Base-by-base conservation (phyloP, 2,888 invertebrate species). In the Clistopyga incitator region DNA sequence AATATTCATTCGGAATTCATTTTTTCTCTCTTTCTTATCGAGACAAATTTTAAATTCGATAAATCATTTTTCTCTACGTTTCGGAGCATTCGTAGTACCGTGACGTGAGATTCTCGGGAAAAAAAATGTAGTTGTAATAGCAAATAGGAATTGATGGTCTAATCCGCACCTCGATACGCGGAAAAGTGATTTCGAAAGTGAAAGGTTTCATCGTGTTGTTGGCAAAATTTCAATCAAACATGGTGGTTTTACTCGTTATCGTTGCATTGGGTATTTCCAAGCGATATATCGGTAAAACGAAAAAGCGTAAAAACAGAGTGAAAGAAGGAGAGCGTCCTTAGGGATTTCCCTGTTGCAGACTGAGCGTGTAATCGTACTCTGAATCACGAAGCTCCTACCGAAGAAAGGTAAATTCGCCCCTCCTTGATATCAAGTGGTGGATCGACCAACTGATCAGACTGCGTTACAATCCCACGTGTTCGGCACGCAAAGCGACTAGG, bases 401-500 rank as follows among this genome's bases (percentile, higher is more conserved):
- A 10, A 38, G 34, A 38, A 61, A 61, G 15, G 29, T 34, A n/a
- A 61, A 38, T n/a, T 34, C 10, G 34, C 29, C 29, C 18, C 34
- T 18, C 61, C 29, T 34, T 18, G n/a, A 61, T 34, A 2, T 15
- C 29, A 38, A 61, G 34, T 61, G 34, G 61, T 34, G 61, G 61
- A 6, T 34, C 10, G 34, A 38, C 18, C 10, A 34, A 38, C 38
- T 34, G 18, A 34, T 34, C 61, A 8, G 29, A 20, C 20, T 42
- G 38, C 71, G 74, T 61, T 45, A 56, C 67, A 45, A 61, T 54
- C 20, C 25, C 50, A 74, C 54, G 78, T 77, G 67, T 42, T 61
- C 61, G 47, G 18, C 15, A 47, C 47, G 50, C 45, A 59, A 65
- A 72, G 23, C 25, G 25, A 47, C 45, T 42, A 18, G 54, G 75